phyloP scores from a whole-genome alignment of 2,797 vertebrate species.

The Cirrhinus molitorella region DNA sequence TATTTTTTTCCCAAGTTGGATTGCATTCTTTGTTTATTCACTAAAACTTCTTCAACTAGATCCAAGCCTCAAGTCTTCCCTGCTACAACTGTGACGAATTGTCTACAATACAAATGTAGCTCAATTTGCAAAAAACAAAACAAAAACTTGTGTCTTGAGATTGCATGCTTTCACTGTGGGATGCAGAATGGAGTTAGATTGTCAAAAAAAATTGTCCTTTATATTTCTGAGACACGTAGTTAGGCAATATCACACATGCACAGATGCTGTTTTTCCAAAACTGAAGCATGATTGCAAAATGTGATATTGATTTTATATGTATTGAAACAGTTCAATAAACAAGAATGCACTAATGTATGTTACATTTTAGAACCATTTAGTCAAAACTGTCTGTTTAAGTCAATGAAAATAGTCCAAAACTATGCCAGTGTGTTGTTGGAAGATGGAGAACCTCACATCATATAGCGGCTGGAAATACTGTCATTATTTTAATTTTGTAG shows the following conservation, averaged over 20 bases:
- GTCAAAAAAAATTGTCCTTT: background rate
- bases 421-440: too few species aligned
- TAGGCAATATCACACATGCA: background rate
- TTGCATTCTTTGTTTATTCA: background rate
- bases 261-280: background rate
- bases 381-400: background rate
- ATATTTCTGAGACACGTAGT: background rate
- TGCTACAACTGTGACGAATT: background rate
- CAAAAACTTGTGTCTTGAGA: background rate
- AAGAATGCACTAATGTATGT: background rate
- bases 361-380: background rate
- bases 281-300: background rate
- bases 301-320: background rate
- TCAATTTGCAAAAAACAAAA: background rate
- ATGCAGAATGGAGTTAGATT: background rate
- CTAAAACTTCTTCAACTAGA: background rate
- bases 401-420: background rate
- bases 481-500: too few species aligned
- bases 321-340: background rate
- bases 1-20: background rate
- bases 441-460: too few species aligned
- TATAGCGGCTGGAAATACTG: too few species aligned
- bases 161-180: background rate
- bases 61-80: background rate
- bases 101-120: background rate